These are phyloP conservation scores for Lissonota sp. DNA, from an alignment of 2,888 invertebrate species.

Conservation along the genomic window DNA sequence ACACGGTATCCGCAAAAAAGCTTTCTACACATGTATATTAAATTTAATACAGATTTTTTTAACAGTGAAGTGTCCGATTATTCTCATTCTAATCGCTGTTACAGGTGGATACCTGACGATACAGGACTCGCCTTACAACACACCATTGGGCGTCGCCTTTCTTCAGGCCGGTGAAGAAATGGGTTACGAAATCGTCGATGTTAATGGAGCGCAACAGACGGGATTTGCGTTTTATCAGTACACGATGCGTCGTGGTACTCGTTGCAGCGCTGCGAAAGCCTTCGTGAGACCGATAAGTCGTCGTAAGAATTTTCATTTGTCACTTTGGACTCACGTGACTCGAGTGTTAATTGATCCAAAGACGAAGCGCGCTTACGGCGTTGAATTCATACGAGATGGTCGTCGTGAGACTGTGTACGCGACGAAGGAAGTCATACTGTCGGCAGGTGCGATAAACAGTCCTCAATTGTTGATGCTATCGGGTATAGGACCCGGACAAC, in stretches of 20 bases:
- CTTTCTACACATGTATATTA: too few species aligned
- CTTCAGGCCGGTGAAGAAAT: conserved; percentile 96
- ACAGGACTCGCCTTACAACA: conserved; percentile 91
- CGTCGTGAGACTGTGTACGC: conserved; percentile 88
- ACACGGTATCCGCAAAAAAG: too few species aligned
- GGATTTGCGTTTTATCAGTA: conserved; percentile 95
- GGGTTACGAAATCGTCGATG: conserved; percentile 94
- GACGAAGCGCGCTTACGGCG: conserved; percentile 90
- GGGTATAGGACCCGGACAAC: conserved; percentile 92
- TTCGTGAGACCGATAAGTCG: conserved; percentile 92
- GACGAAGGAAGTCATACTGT: conserved; percentile 92
- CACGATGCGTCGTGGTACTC: conserved; percentile 93
- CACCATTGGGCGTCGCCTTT: conserved; percentile 93
- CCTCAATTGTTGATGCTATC: conserved; percentile 97
- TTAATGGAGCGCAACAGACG: conserved; percentile 94
- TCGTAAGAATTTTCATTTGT: conserved; percentile 92
- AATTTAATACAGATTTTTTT: too few species aligned
- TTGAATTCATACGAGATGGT: conserved; percentile 91
- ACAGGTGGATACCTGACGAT: conserved; percentile 91
- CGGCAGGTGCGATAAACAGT: conserved; percentile 95
- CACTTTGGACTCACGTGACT: conserved; percentile 92
- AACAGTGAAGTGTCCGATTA: too few species aligned
- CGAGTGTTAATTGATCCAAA: conserved; percentile 90
- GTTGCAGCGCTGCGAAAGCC: conserved; percentile 94
- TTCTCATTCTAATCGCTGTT: conserved; percentile 69